Evolutionary conservation across 2,797 vertebrate genomes (phyloP), one percentile per base, ranked within the genome.

Genomic region (Melanotaenia pygmaea): DNA sequence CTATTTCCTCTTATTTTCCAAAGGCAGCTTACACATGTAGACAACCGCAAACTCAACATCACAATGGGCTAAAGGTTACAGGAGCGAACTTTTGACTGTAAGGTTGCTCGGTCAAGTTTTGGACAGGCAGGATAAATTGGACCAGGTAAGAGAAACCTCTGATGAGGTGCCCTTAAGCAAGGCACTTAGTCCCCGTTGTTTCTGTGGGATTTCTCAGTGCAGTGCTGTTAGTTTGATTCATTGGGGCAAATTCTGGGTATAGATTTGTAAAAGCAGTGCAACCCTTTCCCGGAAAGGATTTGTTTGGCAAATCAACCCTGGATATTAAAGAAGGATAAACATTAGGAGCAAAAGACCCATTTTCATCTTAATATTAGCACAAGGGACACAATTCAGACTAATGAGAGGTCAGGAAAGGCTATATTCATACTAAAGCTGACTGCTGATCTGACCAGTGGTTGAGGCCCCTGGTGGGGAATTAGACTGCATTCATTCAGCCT

Each of bases 51-150:
- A 18, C 22, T 50, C 16, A 61, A 34, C 81, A 61, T 73, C 10
- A 28, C 67, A 59, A 30, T 12, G 47, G 56, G 79, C 72, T 64
- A 54, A 76, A 85, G 83, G 80, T 84, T 70, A 59, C 20, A 63
- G 13, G 51, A 34, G 38, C 67, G 72, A 76, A 82, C 80, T 72
- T 77, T 74, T 71, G 68, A 80, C 84, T 16, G 0, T 10, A 69
- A 62, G 68, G 67, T 80, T 76, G 34, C 32, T 0, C 4, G 69
- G 76, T 77, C 59, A 14, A 35, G 62, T 59, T 22, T 64, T 50
- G 73, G 77, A 70, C 79, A 74, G 35, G 64, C 38, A 77, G 58
- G 70, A 86, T 76, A 88, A 79, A 91, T 90, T 80, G 83, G 73
- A 80, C 74, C n/a, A 56, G 74, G 69, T 65, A 77, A 63, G 69